phyloP scores from a whole-genome alignment of 2,797 vertebrate species.

The Rachycentron canadum region DNA sequence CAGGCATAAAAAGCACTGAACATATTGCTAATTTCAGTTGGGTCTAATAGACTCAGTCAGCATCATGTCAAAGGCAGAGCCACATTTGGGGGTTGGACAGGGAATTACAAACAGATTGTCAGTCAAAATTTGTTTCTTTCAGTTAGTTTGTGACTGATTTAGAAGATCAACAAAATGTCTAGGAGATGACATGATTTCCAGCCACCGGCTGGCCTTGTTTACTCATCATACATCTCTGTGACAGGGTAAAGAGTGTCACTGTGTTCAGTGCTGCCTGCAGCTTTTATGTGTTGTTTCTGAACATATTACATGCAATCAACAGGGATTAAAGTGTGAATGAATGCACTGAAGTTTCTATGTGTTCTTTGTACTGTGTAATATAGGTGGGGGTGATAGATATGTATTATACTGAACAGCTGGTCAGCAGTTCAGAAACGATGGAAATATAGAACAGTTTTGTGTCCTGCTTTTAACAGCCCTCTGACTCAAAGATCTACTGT shows the following conservation, averaged over 20 bases:
- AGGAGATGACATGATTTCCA: neutral
- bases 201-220: slow-evolving; percentile 12
- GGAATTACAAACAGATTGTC: too few relatives aligned
- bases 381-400: neutral
- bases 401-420: neutral
- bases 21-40: neutral
- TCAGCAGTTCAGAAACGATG: slow-evolving; percentile 19
- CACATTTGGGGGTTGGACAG: neutral
- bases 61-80: neutral
- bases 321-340: neutral
- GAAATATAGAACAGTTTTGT: slow-evolving; percentile 5
- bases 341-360: neutral
- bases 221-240: slow-evolving; percentile 20
- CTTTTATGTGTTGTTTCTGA: neutral
- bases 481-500: slow-evolving; percentile 25
- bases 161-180: slow-evolving; percentile 7
- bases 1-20: neutral
- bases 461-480: slow-evolving; percentile 15
- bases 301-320: neutral
- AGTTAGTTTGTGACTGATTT: neutral
- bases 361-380: neutral
- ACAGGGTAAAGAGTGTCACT: neutral
- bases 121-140: neutral
- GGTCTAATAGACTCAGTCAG: neutral
- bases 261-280: neutral